These are phyloP conservation scores for Sebastes matsubarae DNA, from an alignment of 2,797 vertebrate genomes.

Conservation along the genomic window DNA sequence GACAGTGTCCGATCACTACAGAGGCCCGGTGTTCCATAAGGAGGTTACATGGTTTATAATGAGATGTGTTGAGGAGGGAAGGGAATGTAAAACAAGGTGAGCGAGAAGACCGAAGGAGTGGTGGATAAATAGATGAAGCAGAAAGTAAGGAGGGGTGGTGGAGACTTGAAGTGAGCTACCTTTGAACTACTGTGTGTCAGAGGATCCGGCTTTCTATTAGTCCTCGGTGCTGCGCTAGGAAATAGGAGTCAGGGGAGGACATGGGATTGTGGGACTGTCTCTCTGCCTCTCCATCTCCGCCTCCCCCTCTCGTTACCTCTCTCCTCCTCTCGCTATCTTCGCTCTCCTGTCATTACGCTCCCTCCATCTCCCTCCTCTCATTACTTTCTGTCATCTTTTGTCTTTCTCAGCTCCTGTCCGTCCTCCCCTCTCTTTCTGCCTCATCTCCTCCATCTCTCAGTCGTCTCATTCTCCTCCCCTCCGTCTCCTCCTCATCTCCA, in stretches of 20 bases:
- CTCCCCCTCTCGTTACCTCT: slow-evolving; percentile 29
- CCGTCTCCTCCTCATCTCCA: slow-evolving; percentile 18
- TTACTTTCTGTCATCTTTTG: slow-evolving; percentile 51
- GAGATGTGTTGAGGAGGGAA: slow-evolving; percentile 40
- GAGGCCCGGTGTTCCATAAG: slow-evolving; percentile 13
- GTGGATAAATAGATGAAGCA: slow-evolving; percentile 40
- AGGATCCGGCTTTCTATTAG: slow-evolving; percentile 59
- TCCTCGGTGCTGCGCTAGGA: slow-evolving; percentile 36
- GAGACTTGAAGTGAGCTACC: slow-evolving; percentile 38
- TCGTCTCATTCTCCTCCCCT: slow-evolving; percentile 26
- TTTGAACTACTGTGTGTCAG: slow-evolving; percentile 55
- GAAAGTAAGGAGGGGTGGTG: slow-evolving; percentile 8
- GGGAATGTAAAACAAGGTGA: slow-evolving; percentile 37
- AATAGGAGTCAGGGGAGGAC: slow-evolving; percentile 50
- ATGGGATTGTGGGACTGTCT: background rate
- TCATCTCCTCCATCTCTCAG: slow-evolving; percentile 32
- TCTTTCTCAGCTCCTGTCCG: slow-evolving; percentile 22
- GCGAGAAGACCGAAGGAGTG: slow-evolving; percentile 12
- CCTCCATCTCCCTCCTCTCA: slow-evolving; percentile 21
- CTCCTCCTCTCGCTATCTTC: slow-evolving; percentile 29
- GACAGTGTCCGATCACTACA: slow-evolving; percentile 36
- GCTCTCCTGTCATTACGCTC: slow-evolving; percentile 30
- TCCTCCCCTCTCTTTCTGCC: slow-evolving; percentile 29
- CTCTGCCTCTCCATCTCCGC: background rate
- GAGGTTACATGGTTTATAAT: slow-evolving; percentile 52